Percentiles rank a stretch among this genome's conserved stretches.
phyloP scores from a whole-genome alignment of 2,797 vertebrate genomes.

The Sebastes variabilis region DNA sequence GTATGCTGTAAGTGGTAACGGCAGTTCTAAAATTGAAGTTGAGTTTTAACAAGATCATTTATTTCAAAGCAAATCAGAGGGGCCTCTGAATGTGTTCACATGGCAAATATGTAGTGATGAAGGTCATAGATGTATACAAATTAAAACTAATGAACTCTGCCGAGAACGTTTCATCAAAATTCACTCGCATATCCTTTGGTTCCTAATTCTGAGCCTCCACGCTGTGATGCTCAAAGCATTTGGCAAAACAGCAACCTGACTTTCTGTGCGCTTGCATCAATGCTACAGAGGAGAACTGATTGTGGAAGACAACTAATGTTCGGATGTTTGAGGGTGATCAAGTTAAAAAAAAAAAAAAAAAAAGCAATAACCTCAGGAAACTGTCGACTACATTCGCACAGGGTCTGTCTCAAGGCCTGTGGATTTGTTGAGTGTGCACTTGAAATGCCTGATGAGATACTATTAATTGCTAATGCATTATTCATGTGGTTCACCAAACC shows the following conservation, averaged over 20 bases:
- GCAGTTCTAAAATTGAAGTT: not conserved
- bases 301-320: conserved; percentile 1
- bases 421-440: conserved; percentile 63
- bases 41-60: not conserved
- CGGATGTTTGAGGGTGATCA: not conserved
- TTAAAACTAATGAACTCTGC: conserved; percentile 28
- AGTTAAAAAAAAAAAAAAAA: not conserved
- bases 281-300: not conserved
- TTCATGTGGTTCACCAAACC: conserved; percentile 75
- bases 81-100: not conserved
- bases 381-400: conserved; percentile 2
- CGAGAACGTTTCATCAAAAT: not conserved
- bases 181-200: conserved; percentile 9
- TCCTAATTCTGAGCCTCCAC: not conserved
- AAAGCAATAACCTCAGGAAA: conserved; percentile 17
- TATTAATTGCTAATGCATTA: conserved; percentile 77
- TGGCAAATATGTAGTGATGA: conserved; percentile 9
- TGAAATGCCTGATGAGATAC: conserved; percentile 68
- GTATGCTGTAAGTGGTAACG: not conserved
- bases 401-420: conserved; percentile 41
- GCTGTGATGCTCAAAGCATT: not conserved
- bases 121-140: conserved; percentile 12
- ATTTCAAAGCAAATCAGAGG: not conserved
- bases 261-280: not conserved
- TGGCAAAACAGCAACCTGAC: not conserved